Base-by-base conservation (phyloP, 2,797 vertebrate genomes). In the Yasuhikotakia modesta region DNA sequence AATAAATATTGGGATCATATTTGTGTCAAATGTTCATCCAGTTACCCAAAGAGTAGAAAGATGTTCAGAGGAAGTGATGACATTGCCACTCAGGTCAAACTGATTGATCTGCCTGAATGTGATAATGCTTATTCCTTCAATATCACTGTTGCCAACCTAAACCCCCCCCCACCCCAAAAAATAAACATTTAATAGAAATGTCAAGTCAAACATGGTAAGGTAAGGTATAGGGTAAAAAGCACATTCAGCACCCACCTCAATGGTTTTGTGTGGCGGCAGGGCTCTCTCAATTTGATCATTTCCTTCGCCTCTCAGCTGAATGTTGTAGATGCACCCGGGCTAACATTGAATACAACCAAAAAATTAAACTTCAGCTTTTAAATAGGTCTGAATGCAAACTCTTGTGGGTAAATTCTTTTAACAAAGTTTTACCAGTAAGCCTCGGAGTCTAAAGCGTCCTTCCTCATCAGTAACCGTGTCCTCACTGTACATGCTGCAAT, bases 71-170 rank as follows among this genome's bases (percentile, higher is more conserved):
- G 95, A 92, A 0, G 96, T 97, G 85, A 98, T 92, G 83, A 99
- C 94, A 43, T 99, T 99, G 79, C 97, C 98, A 60, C 97, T 99
- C 60, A 99, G 90, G 86, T 99, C 98, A 82, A 99, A 99, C 6
- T 97, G 96, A 90, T 96, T 98, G 83, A 98, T 99, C 90, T 98
- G 97, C 82, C 97, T 93, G 90, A 99, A 99, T 0, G 96, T 96
- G 21, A 99, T 97, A 81, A 99, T 98, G 88, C 97, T 98, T 77
- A 98, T 88, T 1, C 96, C 95, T 61, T 94, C 96, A 3, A 99
- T 94, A 91, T 99, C 98, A 19, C 82, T 94, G 82, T 91, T 95
- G 77, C 94, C 95, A 32, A 99, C 96, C 97, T 99, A 52, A 35
- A 67, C 70, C 2, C 32, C 35, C 0, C 27, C 2, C 27, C 27